Conservation (phyloP, 2,797 vertebrate genomes). For the Muraenolepis orangiensis region DNA sequence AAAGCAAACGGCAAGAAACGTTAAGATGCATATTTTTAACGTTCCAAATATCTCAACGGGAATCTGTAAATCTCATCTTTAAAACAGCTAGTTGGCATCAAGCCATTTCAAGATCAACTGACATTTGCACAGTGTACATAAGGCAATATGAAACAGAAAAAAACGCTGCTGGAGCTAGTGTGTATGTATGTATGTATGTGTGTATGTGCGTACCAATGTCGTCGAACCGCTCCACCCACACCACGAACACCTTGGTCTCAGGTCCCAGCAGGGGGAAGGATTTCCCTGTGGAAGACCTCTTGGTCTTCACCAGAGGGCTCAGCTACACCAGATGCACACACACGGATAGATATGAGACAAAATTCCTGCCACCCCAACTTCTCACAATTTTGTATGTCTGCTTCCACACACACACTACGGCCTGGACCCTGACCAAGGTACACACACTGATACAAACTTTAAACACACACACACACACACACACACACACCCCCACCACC, state of each 20-base stretch:
- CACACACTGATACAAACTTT: no score
- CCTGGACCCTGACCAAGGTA: no score
- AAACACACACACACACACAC: no score
- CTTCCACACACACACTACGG: neutral
- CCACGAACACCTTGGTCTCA: constrained; percentile 93
- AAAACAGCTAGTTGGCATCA: neutral
- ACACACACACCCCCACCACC: no score
- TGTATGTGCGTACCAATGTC: constrained; percentile 82
- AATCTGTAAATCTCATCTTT: no score
- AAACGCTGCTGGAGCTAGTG: neutral
- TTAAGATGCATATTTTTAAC: neutral
- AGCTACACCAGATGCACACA: constrained; percentile 54
- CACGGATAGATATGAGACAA: neutral
- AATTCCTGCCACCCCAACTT: neutral
- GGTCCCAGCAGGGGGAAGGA: constrained; percentile 88
- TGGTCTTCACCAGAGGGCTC: constrained; percentile 86
- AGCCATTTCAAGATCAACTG: neutral
- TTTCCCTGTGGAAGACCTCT: constrained; percentile 85
- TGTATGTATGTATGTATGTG: neutral
- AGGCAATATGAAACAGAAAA: neutral
- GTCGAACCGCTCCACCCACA: constrained; percentile 95
- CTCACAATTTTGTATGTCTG: neutral
- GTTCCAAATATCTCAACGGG: neutral
- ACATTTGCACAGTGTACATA: neutral
- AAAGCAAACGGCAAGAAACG: constrained; percentile 24